A percentile compares a stretch with the other conserved stretches of the same genome.
Conservation (phyloP, 2,797 vertebrate genomes). For the Alauda arvensis region DNA sequence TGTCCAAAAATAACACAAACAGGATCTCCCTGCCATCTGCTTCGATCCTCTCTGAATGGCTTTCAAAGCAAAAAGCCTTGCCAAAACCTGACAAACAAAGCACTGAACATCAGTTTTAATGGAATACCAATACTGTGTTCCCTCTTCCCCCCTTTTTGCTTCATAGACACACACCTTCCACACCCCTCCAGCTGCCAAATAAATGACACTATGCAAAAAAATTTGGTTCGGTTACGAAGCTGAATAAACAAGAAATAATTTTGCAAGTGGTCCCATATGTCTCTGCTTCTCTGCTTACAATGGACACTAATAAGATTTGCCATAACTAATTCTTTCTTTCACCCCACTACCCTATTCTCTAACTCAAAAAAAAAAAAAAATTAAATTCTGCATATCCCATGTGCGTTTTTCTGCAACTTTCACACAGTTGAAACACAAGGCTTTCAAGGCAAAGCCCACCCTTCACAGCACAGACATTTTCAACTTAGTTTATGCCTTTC, state of each 20-base stretch:
- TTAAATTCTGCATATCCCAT: background rate
- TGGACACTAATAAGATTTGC: slow-evolving; percentile 73
- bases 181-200: slow-evolving; percentile 66
- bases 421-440: slow-evolving; percentile 24
- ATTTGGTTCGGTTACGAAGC: slow-evolving; percentile 61
- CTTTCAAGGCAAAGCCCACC: background rate
- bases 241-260: slow-evolving; percentile 71
- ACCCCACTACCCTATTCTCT: slow-evolving; percentile 55
- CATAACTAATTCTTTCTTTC: slow-evolving; percentile 75
- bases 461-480: background rate
- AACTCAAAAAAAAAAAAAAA: background rate
- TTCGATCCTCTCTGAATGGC: slow-evolving; percentile 40
- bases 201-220: slow-evolving; percentile 69
- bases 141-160: slow-evolving; percentile 7
- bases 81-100: slow-evolving; percentile 58
- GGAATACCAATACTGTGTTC: slow-evolving; percentile 35
- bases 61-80: slow-evolving; percentile 56
- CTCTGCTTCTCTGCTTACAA: slow-evolving; percentile 65
- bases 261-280: slow-evolving; percentile 69
- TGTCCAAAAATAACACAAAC: slow-evolving; percentile 59
- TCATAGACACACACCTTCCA: slow-evolving; percentile 47
- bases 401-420: slow-evolving; percentile 27
- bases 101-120: slow-evolving; percentile 46
- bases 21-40: slow-evolving; percentile 52
- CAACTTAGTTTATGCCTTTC: background rate